Conservation (phyloP, 2,797 vertebrate species). For the Squalus acanthias region DNA sequence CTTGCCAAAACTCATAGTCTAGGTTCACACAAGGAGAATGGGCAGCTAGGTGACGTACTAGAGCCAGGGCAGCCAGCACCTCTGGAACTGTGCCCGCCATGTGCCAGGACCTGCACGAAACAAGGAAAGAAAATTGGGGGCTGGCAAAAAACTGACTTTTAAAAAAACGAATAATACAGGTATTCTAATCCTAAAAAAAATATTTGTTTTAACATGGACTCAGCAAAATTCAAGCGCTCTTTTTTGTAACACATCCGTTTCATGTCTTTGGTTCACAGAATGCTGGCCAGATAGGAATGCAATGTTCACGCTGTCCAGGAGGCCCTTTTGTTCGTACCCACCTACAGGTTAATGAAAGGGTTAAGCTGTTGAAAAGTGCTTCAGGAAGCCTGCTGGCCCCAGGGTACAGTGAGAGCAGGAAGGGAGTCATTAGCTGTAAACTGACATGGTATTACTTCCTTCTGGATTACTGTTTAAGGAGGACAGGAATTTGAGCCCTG, state of each 20-base stretch:
- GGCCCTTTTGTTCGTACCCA: background rate
- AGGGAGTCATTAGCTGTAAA: constrained; percentile 50
- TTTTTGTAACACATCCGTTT: background rate
- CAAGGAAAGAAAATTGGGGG: background rate
- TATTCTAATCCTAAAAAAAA: background rate
- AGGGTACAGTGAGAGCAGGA: constrained; percentile 50
- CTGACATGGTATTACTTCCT: constrained; percentile 40
- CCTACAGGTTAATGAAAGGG: constrained; percentile 37
- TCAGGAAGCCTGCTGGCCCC: constrained; percentile 51
- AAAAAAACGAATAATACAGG: background rate
- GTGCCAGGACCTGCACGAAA: background rate
- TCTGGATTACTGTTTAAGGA: constrained; percentile 38
- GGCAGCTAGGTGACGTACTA: background rate
- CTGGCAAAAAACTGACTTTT: background rate
- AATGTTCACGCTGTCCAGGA: background rate
- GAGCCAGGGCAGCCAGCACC: too few relatives aligned
- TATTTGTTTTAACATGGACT: background rate
- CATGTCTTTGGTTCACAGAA: background rate
- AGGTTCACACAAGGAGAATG: background rate
- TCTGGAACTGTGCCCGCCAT: background rate
- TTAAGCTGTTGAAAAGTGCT: constrained; percentile 46
- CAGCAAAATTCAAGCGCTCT: background rate
- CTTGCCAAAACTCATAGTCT: background rate
- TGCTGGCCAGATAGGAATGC: background rate
- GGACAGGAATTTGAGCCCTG: constrained; percentile 34